These are phyloP conservation scores for Karalla daura DNA, from an alignment of 2,797 vertebrate genomes.

Conservation along the genomic window DNA sequence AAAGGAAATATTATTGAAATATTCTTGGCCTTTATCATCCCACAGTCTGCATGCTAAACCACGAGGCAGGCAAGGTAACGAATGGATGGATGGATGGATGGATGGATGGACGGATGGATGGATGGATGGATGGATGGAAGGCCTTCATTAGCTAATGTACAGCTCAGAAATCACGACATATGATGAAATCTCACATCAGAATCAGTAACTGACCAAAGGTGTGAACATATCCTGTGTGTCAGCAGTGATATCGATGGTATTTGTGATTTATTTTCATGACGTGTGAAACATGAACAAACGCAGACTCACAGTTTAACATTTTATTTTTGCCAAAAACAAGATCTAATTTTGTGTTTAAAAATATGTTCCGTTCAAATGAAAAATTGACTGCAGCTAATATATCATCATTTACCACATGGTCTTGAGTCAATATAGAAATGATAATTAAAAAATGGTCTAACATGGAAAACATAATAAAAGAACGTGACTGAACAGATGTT, in stretches of 20 bases:
- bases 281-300: too few species aligned
- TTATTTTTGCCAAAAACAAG: conserved; percentile 58
- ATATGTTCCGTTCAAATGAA: not conserved
- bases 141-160: too few species aligned
- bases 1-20: conserved; percentile 43
- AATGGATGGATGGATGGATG: too few species aligned
- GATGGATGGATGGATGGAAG: too few species aligned
- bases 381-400: conserved; percentile 2
- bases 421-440: not conserved
- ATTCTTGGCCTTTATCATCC: conserved; percentile 37
- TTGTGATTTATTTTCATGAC: too few species aligned
- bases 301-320: conserved; percentile 42
- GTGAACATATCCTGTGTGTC: too few species aligned
- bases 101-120: too few species aligned
- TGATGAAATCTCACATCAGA: too few species aligned
- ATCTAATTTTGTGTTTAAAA: conserved; percentile 19
- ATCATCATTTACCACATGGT: not conserved
- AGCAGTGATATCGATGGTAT: not conserved
- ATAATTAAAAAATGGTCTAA: not conserved
- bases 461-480: not conserved
- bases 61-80: too few species aligned
- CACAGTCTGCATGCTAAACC: not conserved
- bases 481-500: conserved; percentile 2
- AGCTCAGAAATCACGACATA: too few species aligned
- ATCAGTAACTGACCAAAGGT: too few species aligned